Evolutionary conservation across 92 coral and sea anemone species (phyloP).

Genomic region (Bergia sp.): DNA sequence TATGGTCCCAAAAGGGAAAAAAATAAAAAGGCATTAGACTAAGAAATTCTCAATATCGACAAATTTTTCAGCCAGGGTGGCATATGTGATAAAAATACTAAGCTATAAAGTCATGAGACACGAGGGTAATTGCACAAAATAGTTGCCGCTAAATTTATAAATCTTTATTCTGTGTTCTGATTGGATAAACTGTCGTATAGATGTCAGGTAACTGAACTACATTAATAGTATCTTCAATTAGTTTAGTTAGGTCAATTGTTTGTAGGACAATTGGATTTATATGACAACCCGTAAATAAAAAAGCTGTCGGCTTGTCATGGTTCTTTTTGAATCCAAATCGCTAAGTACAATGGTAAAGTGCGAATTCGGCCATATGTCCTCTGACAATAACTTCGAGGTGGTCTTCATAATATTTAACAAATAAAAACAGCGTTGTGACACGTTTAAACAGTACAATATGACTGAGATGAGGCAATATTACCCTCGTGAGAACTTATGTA

Average conservation of each 20-base stretch:
- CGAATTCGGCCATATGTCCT: not conserved
- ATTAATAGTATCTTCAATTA: constrained; percentile 28
- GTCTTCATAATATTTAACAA: constrained; percentile 33
- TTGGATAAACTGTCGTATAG: constrained; percentile 27
- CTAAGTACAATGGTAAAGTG: constrained; percentile 29
- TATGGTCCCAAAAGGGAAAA: not conserved
- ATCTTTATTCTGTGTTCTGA: constrained; percentile 10
- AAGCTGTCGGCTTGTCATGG: constrained; percentile 43
- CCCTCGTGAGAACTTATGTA: not conserved
- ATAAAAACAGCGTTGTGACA: constrained; percentile 21
- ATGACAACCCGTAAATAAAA: constrained; percentile 26
- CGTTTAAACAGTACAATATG: constrained; percentile 10
- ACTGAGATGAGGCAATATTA: constrained; percentile 6
- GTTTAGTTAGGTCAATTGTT: constrained; percentile 32
- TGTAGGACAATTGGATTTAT: constrained; percentile 29
- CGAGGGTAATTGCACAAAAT: not conserved
- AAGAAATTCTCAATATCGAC: no score
- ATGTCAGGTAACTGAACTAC: constrained; percentile 23
- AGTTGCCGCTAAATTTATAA: constrained; percentile 7
- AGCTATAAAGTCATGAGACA: not conserved
- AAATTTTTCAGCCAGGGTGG: not conserved
- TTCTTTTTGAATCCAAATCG: constrained; percentile 36
- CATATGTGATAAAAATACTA: not conserved
- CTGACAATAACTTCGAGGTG: constrained; percentile 50
- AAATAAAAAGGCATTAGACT: not conserved